A percentile compares a stretch with the other conserved stretches of the same genome.
Conservation (phyloP, 2,888 invertebrate genomes). For the Oxycera nigricornis region DNA sequence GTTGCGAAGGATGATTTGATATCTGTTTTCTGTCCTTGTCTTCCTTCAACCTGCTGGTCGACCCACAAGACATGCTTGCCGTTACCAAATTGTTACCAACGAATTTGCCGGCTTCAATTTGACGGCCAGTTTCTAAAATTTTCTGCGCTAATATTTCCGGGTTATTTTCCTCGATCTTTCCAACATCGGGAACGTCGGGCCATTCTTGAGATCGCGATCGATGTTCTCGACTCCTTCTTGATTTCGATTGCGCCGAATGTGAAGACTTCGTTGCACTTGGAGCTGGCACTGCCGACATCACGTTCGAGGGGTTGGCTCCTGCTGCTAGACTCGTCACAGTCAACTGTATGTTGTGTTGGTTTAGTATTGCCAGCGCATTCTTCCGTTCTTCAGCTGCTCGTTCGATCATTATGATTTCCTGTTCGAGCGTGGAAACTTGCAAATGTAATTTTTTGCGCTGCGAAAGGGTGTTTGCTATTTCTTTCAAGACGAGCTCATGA, state of each 20-base stretch:
- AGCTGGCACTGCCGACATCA: conserved; percentile 62
- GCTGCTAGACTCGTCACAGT: conserved; percentile 51
- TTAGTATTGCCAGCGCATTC: conserved; percentile 56
- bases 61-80: conserved; percentile 51
- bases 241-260: conserved; percentile 60
- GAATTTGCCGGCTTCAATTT: conserved; percentile 84
- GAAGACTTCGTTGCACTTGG: conserved; percentile 63
- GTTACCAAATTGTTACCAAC: conserved; percentile 55
- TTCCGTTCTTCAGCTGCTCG: conserved; percentile 73
- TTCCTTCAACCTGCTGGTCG: conserved; percentile 55
- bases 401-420: conserved; percentile 78
- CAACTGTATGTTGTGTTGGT: conserved; percentile 59
- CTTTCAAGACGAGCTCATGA: conserved; percentile 83
- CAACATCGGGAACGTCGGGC: conserved; percentile 89
- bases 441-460: conserved; percentile 85
- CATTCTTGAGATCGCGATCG: conserved; percentile 86
- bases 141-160: conserved; percentile 89
- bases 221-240: conserved; percentile 73
- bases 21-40: conserved; percentile 60
- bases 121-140: conserved; percentile 86
- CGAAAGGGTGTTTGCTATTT: conserved; percentile 83
- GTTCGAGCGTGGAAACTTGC: conserved; percentile 75
- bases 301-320: conserved; percentile 48
- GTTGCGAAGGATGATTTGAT: conserved; percentile 48
- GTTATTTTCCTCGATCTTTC: conserved; percentile 90